Percentiles rank a stretch among this genome's conserved stretches.
phyloP scores from a whole-genome alignment of 2,113 vertebrate species.

The Etheostoma spectabile region DNA sequence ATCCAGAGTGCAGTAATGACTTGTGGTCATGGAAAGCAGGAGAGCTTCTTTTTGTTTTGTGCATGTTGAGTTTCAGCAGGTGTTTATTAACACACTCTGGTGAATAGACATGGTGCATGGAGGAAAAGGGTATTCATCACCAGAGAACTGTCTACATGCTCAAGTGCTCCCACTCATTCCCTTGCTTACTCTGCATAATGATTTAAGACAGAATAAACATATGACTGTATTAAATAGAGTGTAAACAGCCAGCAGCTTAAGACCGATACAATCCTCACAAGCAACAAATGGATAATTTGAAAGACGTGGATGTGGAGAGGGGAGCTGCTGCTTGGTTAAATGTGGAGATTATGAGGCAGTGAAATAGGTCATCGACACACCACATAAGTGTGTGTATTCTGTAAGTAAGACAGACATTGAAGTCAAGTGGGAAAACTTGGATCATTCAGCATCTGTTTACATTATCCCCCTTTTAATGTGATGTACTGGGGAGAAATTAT shows the following conservation, averaged over 20 bases:
- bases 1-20: conserved; percentile 15
- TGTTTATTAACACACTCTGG: conserved; percentile 50
- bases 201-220: conserved; percentile 39
- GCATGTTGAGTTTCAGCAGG: conserved; percentile 34
- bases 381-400: conserved; percentile 12
- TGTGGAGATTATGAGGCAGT: conserved; percentile 13
- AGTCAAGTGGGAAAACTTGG: conserved; percentile 4
- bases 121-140: conserved; percentile 59
- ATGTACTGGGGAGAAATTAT: neutral
- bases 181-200: conserved; percentile 59
- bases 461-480: neutral
- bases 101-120: conserved; percentile 22
- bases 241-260: conserved; percentile 19
- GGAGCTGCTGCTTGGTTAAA: conserved; percentile 5
- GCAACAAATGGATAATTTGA: neutral
- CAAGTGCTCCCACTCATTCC: conserved; percentile 20
- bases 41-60: conserved; percentile 41
- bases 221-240: neutral
- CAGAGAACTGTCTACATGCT: conserved; percentile 27
- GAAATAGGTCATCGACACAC: conserved; percentile 16
- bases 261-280: conserved; percentile 15
- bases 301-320: conserved; percentile 10
- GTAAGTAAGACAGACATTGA: neutral
- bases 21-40: conserved; percentile 26
- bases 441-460: neutral